Evolutionary conservation across 2,888 invertebrate species (phyloP).

Genomic region (Timandra comae): DNA sequence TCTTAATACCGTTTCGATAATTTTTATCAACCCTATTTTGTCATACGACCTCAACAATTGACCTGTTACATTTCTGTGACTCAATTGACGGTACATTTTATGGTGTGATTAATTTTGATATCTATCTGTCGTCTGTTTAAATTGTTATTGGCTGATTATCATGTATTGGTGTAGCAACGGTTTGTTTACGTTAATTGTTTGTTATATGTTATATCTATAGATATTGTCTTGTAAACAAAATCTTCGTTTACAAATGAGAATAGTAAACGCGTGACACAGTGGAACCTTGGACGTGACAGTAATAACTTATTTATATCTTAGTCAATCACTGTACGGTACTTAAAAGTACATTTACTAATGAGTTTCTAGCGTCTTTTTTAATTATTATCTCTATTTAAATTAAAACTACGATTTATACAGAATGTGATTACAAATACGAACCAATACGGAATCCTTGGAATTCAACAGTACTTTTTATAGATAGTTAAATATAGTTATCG

Average conservation of each 20-base stretch:
- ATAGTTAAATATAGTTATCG: constrained; percentile 52
- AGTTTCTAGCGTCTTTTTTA: too few relatives aligned
- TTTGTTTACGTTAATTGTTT: constrained; percentile 1
- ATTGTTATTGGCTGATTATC: too few relatives aligned
- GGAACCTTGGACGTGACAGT: constrained; percentile 35
- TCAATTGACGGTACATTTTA: constrained; percentile 32
- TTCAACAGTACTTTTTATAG: constrained; percentile 53
- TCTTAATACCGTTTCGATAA: constrained; percentile 24
- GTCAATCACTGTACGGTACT: too few relatives aligned
- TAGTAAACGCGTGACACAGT: constrained; percentile 27
- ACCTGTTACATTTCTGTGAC: constrained; percentile 46
- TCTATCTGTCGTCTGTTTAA: constrained; percentile 1
- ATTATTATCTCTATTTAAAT: too few relatives aligned
- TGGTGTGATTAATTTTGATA: constrained; percentile 16
- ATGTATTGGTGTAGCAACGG: too few relatives aligned
- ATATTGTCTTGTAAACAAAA: too few relatives aligned
- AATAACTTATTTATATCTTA: constrained; percentile 20
- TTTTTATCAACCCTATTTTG: constrained; percentile 43
- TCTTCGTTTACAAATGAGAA: constrained; percentile 32
- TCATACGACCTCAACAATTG: constrained; percentile 54
- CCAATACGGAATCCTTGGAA: constrained; percentile 39
- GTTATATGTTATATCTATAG: constrained; percentile 13
- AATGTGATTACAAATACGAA: constrained; percentile 5
- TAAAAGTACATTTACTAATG: too few relatives aligned
- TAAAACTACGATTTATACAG: too few relatives aligned